Conservation (phyloP, 2,113 vertebrate species). For the Capreolus pygargus region DNA sequence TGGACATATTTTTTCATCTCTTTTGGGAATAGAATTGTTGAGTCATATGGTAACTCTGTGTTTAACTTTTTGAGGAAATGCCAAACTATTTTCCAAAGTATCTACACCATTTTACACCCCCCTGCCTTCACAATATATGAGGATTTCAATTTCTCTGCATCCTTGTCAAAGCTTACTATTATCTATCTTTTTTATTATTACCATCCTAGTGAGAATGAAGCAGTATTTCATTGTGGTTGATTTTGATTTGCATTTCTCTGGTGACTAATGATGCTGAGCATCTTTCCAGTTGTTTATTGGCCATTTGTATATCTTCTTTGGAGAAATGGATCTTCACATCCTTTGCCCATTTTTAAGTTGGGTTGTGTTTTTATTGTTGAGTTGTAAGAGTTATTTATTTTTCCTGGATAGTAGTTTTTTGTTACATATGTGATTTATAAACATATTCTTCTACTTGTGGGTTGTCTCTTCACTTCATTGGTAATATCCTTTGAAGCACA, state of each 20-base stretch:
- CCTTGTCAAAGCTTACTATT: background rate
- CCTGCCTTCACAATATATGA: background rate
- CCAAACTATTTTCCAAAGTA: background rate
- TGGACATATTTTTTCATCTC: background rate
- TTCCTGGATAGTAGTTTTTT: background rate
- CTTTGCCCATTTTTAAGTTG: background rate
- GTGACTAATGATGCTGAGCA: background rate
- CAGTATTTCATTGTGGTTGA: background rate
- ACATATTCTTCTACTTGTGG: background rate
- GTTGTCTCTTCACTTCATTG: background rate
- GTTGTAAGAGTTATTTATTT: background rate
- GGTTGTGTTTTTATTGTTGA: background rate
- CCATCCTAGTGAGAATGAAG: background rate
- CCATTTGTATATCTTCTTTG: conserved; percentile 9
- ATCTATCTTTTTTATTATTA: background rate
- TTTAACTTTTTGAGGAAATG: conserved; percentile 5
- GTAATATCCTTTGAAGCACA: background rate
- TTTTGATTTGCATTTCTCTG: background rate
- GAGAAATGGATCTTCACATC: background rate
- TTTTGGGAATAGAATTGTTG: background rate
- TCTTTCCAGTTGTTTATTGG: background rate
- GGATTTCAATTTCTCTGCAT: background rate
- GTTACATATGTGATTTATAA: background rate
- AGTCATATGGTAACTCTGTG: background rate
- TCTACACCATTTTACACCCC: background rate